Evolutionary conservation across 2,888 invertebrate species (phyloP).

Genomic region (Incurvaria masculella): DNA sequence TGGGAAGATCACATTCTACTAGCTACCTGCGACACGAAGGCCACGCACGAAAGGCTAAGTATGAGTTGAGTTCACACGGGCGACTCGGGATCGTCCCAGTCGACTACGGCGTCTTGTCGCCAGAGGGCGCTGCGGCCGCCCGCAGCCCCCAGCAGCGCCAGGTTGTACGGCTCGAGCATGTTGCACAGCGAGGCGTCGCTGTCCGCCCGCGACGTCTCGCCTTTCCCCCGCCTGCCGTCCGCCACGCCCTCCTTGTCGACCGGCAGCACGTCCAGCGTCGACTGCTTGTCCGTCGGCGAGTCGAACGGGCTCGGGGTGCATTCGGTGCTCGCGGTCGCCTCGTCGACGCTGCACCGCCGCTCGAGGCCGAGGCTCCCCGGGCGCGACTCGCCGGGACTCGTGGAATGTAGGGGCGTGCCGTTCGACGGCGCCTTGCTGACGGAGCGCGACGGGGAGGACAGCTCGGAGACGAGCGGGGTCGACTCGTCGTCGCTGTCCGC

Average conservation of each 20-base stretch:
- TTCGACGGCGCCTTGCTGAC: constrained; percentile 6
- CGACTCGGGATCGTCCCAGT: constrained; percentile 50
- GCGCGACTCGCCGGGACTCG: constrained; percentile 1
- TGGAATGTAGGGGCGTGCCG: constrained; percentile 9
- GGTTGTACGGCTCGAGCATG: constrained; percentile 45
- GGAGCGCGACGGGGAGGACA: constrained; percentile 10
- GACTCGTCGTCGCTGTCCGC: constrained; percentile 62
- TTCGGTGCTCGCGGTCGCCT: constrained; percentile 27
- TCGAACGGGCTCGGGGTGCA: constrained; percentile 46
- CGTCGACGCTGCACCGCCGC: constrained; percentile 23
- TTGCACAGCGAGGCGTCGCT: constrained; percentile 34
- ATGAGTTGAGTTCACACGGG: constrained; percentile 32
- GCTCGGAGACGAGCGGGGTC: constrained; percentile 59
- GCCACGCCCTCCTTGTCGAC: constrained; percentile 23
- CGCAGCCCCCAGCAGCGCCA: constrained; percentile 36
- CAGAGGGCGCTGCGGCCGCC: constrained; percentile 34
- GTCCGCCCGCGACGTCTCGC: constrained; percentile 21
- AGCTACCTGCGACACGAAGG: background rate
- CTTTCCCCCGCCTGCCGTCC: constrained; percentile 12
- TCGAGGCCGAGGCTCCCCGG: constrained; percentile 20
- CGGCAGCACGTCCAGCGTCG: constrained; percentile 33
- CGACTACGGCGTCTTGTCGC: constrained; percentile 50
- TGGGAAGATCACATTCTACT: background rate
- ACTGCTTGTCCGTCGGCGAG: constrained; percentile 28
- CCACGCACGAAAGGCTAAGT: background rate